Conservation (phyloP, 2,888 invertebrate genomes). For the Tetragonisca angustula region DNA sequence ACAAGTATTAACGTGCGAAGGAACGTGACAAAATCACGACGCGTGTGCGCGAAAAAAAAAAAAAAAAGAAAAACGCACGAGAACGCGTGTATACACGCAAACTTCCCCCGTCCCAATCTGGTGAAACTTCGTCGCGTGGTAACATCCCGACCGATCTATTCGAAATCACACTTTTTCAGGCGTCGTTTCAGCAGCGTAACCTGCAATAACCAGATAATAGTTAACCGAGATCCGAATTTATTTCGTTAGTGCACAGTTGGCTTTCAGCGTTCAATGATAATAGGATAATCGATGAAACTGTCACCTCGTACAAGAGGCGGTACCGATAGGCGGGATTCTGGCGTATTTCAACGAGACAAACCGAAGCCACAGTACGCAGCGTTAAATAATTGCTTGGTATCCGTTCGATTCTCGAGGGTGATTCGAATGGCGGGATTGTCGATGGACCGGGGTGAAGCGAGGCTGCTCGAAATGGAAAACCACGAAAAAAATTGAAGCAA, state of each 20-base stretch:
- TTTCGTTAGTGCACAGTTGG: conserved; percentile 58
- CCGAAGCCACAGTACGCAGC: conserved; percentile 73
- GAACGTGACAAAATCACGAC: no score
- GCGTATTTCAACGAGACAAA: conserved; percentile 74
- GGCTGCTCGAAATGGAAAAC: conserved; percentile 71
- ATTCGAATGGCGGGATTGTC: conserved; percentile 73
- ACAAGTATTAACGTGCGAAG: no score
- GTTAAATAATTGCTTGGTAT: conserved; percentile 76
- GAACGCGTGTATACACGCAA: neutral
- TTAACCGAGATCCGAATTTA: conserved; percentile 56
- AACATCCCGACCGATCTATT: neutral
- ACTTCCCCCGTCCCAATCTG: no score
- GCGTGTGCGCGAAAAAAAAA: no score
- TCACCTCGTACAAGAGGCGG: conserved; percentile 69
- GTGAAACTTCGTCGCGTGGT: neutral
- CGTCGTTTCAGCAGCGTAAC: conserved; percentile 26
- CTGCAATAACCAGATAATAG: conserved; percentile 57
- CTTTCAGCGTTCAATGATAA: conserved; percentile 67
- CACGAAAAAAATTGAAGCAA: conserved; percentile 74
- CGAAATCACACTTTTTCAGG: conserved; percentile 50
- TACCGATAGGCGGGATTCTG: conserved; percentile 67
- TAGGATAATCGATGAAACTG: conserved; percentile 74
- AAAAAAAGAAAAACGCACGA: neutral
- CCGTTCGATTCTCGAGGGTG: conserved; percentile 75
- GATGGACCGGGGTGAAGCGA: conserved; percentile 64